phyloP scores from a whole-genome alignment of 2,888 invertebrate species.

The Pristionchus maxplancki region DNA sequence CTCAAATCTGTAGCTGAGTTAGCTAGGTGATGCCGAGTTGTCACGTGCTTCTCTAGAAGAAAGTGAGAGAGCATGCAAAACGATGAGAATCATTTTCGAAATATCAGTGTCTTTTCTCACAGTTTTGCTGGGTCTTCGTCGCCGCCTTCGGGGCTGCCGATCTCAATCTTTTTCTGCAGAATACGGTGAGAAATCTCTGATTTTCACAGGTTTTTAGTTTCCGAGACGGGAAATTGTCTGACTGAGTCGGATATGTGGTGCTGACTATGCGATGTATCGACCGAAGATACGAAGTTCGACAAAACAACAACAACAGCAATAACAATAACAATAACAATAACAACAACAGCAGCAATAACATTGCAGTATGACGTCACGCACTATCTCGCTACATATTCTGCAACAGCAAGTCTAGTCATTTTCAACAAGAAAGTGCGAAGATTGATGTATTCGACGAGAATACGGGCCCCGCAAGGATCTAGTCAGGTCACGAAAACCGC shows the following conservation, averaged over 20 bases:
- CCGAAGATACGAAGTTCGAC: no score
- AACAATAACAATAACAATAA: no score
- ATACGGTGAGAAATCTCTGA: background rate
- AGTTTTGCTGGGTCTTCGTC: conserved; percentile 6
- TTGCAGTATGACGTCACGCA: background rate
- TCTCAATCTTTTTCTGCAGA: background rate
- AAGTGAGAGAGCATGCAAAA: background rate
- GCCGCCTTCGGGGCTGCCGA: background rate
- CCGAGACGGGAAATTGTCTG: no score
- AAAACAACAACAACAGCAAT: no score
- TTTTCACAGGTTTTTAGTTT: background rate
- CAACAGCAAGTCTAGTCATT: background rate
- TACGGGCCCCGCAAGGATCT: background rate
- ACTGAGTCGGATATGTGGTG: background rate
- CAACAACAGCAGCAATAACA: background rate
- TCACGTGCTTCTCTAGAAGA: no score
- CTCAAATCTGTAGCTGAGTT: no score
- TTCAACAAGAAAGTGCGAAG: background rate
- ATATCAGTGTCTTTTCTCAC: background rate
- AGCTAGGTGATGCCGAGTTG: no score
- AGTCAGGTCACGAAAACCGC: background rate
- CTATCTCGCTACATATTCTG: background rate
- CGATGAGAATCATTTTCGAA: background rate
- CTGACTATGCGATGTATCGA: no score
- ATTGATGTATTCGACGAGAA: background rate